Percentiles rank a stretch among this genome's conserved stretches.
Conservation (phyloP, 2,113 vertebrate species). For the Piprites chloris region DNA sequence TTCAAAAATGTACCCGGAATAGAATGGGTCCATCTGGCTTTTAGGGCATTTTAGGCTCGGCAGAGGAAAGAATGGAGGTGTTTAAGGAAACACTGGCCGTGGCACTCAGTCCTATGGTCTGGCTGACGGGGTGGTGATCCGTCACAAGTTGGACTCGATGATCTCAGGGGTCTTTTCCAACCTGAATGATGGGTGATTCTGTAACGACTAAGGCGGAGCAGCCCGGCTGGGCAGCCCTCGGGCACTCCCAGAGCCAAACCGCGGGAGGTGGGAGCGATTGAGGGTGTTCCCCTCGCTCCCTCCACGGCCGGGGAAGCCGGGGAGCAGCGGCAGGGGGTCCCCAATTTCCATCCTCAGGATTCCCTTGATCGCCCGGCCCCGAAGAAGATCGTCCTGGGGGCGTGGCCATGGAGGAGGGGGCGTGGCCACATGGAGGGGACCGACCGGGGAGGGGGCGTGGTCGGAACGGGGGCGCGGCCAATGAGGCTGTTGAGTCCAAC, state of each 20-base stretch:
- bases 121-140: not conserved
- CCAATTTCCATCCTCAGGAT: not conserved
- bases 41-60: not conserved
- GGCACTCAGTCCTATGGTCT: not conserved
- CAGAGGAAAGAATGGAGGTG: not conserved
- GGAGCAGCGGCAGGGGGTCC: accelerated
- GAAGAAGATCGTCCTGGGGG: too few species aligned
- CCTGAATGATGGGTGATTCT: too few species aligned
- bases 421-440: not conserved
- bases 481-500: too few species aligned
- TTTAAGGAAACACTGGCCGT: not conserved
- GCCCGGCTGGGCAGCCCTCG: too few species aligned
- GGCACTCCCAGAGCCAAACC: not conserved
- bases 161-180: not conserved
- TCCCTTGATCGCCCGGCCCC: accelerated
- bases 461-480: too few species aligned
- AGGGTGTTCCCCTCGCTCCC: accelerated
- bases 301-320: accelerated
- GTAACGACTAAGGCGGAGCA: not conserved
- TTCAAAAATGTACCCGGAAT: too few species aligned
- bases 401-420: not conserved
- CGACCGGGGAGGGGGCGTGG: not conserved
- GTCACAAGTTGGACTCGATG: not conserved
- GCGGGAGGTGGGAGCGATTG: accelerated
- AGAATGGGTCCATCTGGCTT: accelerated